Evolutionary conservation across 2,888 invertebrate genomes (phyloP).

Genomic region (Agrotis ipsilon): DNA sequence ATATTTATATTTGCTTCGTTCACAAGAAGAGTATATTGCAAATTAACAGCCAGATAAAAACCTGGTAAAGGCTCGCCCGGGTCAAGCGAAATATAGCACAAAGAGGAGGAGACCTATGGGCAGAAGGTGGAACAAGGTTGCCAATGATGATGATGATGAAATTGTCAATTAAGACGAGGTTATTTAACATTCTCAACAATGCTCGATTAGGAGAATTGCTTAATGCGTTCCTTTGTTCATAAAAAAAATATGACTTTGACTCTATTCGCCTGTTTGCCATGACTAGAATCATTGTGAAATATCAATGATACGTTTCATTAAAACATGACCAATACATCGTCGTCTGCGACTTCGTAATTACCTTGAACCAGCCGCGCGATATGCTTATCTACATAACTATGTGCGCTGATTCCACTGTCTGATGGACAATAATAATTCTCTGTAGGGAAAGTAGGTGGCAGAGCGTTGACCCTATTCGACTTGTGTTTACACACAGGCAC

Average conservation of each 20-base stretch:
- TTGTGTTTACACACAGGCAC: slow-evolving; percentile 66
- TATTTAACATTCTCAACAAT: slow-evolving; percentile 1
- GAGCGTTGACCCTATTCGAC: slow-evolving; percentile 77
- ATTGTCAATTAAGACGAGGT: too few relatives aligned
- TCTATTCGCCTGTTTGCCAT: slow-evolving; percentile 7
- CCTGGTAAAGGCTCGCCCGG: too few relatives aligned
- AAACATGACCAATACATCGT: slow-evolving; percentile 26
- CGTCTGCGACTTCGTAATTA: slow-evolving; percentile 42
- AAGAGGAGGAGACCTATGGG: too few relatives aligned
- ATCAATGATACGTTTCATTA: slow-evolving; percentile 15
- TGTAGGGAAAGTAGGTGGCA: slow-evolving; percentile 81
- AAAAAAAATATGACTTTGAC: slow-evolving; percentile 27
- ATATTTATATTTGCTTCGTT: slow-evolving; percentile 5
- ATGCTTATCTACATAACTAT: slow-evolving; percentile 60
- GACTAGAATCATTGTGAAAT: slow-evolving; percentile 35
- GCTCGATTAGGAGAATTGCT: not conserved
- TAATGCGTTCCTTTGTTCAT: not conserved
- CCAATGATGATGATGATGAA: too few relatives aligned
- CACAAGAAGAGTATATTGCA: not conserved
- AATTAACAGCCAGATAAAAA: too few relatives aligned
- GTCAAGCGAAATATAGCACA: too few relatives aligned
- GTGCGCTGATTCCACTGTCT: slow-evolving; percentile 61
- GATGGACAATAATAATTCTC: slow-evolving; percentile 68
- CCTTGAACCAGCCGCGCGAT: slow-evolving; percentile 60
- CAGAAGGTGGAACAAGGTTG: slow-evolving; percentile 2